These are phyloP conservation scores for Salvelinus fontinalis DNA, from an alignment of 2,113 vertebrate species.

Conservation along the genomic window DNA sequence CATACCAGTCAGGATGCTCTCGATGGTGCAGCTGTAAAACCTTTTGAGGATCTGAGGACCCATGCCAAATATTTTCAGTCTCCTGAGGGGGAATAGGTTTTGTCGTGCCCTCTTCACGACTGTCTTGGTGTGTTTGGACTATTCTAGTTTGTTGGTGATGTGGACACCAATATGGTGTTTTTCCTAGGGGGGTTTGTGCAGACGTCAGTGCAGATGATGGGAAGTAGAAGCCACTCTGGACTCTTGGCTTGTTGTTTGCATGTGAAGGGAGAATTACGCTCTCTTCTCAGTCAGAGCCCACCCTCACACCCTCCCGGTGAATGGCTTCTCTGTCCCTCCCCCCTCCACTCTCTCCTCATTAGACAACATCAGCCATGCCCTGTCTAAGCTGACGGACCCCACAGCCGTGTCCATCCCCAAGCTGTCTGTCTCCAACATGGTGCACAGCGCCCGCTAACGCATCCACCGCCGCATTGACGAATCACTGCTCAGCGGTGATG, in stretches of 20 bases:
- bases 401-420: conserved; percentile 89
- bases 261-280: conserved; percentile 16
- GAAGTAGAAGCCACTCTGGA: not conserved
- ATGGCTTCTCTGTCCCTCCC: conserved; percentile 3
- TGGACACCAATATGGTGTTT: too few relatives aligned
- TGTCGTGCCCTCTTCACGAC: too few relatives aligned
- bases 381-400: conserved; percentile 93
- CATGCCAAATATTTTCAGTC: too few relatives aligned
- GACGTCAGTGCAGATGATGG: not conserved
- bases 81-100: too few relatives aligned
- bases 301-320: conserved; percentile 19
- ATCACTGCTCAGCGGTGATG: conserved; percentile 84
- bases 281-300: conserved; percentile 4
- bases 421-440: conserved; percentile 93
- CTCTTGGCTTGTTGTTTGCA: conserved; percentile 4
- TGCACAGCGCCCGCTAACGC: conserved; percentile 92
- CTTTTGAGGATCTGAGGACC: too few relatives aligned
- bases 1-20: too few relatives aligned
- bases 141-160: too few relatives aligned
- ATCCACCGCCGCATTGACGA: conserved; percentile 88
- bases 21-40: too few relatives aligned
- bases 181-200: too few relatives aligned
- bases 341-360: not conserved
- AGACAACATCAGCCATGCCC: conserved; percentile 85
- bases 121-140: too few relatives aligned